Base-by-base conservation (phyloP, 2,888 invertebrate species). In the Orthosia incerta region DNA sequence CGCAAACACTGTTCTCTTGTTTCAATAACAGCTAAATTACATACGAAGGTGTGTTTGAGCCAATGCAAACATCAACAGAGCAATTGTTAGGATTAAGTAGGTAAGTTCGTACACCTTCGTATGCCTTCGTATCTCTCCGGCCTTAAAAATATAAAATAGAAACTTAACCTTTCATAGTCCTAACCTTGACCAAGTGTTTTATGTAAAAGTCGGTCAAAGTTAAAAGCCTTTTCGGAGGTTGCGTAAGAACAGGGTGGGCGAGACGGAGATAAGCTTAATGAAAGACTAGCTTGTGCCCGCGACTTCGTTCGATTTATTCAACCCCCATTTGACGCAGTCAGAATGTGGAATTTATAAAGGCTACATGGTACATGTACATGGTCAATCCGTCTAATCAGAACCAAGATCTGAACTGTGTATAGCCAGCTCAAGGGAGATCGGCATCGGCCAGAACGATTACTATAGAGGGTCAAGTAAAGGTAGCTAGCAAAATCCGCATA, bases 171-270 rank as follows among this genome's bases (percentile, higher is more conserved):
- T 74, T 57, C 45, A 65, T 65, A 68, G 51, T 50, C 18, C 26
- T 68, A 57, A 71, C 68, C 72, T 82, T 82, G 83, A 68, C 79
- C 72, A 46, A 55, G 16, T 53, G 64, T 71, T 78, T 65, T 65
- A 57, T 71, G 15, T 68, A 50, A 65, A 79, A 78, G 53, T 78
- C 55, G 67, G 79, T 71, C 79, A 78, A 82, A 71, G 64, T 82
- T 82, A 65, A 62, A 82, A 71, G 56, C 59, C 71, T 67, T 82
- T 77, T 68, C 71, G 63, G 72, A 51, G 68, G 59, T 73, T 79
- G 56, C 23, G 64, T 68, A 82, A 77, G 56, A 45, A 64, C 53
- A 16, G 65, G 46, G 55, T 18, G 15, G 48, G 53, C 7, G 55
- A n/a, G 13, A 20, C 12, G 16, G 18, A 61, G 50, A 76, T 74